Conservation (phyloP, 1,140 invertebrate species). For the Heliconius nattereri region DNA sequence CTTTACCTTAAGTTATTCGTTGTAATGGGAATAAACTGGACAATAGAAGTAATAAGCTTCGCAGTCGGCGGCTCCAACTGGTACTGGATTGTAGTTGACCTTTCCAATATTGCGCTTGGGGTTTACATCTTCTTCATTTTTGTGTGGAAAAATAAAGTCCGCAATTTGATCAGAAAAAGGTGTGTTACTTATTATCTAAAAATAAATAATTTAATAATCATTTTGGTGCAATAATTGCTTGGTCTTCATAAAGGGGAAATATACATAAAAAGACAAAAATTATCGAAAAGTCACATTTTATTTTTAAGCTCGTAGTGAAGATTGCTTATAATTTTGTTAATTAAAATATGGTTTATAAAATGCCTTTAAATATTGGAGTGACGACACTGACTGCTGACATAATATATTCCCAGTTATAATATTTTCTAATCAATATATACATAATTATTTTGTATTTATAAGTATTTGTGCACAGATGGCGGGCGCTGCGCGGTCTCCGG, state of each 20-base stretch:
- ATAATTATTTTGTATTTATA: background rate
- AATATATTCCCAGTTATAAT: background rate
- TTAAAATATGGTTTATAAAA: too few species aligned
- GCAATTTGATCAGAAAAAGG: slow-evolving; percentile 81
- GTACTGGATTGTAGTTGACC: slow-evolving; percentile 84
- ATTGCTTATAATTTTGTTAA: too few species aligned
- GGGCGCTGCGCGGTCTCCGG: slow-evolving; percentile 47
- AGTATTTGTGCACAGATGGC: slow-evolving; percentile 41
- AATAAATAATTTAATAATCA: background rate
- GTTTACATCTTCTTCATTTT: slow-evolving; percentile 87
- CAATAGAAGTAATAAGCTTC: slow-evolving; percentile 82
- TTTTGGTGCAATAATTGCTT: background rate
- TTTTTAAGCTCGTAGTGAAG: too few species aligned
- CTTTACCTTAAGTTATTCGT: slow-evolving; percentile 84
- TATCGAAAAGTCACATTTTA: too few species aligned
- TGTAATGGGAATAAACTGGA: slow-evolving; percentile 85
- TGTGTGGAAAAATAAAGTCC: slow-evolving; percentile 86
- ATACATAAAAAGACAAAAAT: too few species aligned
- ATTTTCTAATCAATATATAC: background rate
- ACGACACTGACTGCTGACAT: too few species aligned
- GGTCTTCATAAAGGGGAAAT: too few species aligned
- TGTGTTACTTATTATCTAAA: slow-evolving; percentile 25
- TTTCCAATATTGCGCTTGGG: slow-evolving; percentile 84
- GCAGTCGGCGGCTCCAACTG: slow-evolving; percentile 76
- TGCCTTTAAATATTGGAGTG: too few species aligned